Percentiles rank a stretch among this genome's conserved stretches.
These are phyloP conservation scores for Burhinus oedicnemus DNA, from an alignment of 2,113 vertebrate genomes.

Conservation along the genomic window DNA sequence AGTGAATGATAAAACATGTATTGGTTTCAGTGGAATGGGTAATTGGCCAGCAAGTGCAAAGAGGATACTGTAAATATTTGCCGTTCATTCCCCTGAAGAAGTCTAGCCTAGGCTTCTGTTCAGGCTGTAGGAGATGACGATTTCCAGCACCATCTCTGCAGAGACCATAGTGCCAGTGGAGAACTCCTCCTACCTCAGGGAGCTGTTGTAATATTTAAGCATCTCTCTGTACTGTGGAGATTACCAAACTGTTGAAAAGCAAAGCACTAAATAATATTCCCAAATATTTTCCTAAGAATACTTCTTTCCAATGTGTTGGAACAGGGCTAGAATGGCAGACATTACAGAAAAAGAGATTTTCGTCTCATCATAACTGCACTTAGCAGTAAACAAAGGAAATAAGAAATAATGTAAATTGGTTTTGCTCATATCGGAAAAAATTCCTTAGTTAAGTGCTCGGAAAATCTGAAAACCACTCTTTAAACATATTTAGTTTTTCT, in stretches of 20 bases:
- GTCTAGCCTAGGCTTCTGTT: background rate
- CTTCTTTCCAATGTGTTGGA: background rate
- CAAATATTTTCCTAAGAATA: background rate
- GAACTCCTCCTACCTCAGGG: background rate
- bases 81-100: background rate
- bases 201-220: background rate
- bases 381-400: background rate
- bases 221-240: background rate
- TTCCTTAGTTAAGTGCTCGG: background rate
- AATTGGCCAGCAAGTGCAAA: background rate
- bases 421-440: background rate
- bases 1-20: background rate
- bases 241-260: background rate
- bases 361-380: background rate
- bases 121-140: background rate
- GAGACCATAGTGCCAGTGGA: background rate
- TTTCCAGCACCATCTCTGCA: background rate
- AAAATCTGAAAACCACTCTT: background rate
- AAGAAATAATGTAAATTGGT: background rate
- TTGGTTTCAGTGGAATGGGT: background rate
- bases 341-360: background rate
- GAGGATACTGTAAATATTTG: background rate
- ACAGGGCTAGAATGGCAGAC: background rate
- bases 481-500: background rate
- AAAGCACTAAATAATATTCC: background rate